Evolutionary conservation across 2,797 vertebrate species (phyloP).

Genomic region (Tinamus major): DNA sequence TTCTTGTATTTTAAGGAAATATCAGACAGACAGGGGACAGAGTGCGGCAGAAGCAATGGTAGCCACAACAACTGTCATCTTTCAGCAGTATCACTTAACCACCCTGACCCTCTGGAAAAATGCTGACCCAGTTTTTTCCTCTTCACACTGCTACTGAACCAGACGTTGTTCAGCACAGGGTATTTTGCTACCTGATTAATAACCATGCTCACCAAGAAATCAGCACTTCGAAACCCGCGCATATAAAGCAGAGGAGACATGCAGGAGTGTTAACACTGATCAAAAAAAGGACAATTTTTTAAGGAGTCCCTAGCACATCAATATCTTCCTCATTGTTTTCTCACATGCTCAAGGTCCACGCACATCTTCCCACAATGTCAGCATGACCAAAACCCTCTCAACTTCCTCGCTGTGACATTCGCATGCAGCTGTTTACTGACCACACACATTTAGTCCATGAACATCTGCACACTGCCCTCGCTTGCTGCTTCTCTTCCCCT

Average conservation of each 20-base stretch:
- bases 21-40: not conserved
- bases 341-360: not conserved
- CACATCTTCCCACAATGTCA: not conserved
- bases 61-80: not conserved
- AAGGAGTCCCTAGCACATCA: not conserved
- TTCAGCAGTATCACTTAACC: not conserved
- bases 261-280: not conserved
- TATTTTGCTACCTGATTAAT: not conserved
- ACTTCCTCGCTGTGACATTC: not conserved
- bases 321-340: not conserved
- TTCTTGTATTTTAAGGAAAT: not conserved
- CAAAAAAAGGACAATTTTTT: not conserved
- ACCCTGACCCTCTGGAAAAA: not conserved
- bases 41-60: not conserved
- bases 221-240: not conserved
- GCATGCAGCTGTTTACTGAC: not conserved
- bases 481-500: not conserved
- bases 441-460: not conserved
- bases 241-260: not conserved
- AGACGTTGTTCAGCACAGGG: not conserved
- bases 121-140: not conserved
- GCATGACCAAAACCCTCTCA: not conserved
- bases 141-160: not conserved
- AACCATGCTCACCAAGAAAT: not conserved
- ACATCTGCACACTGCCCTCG: not conserved